These are phyloP conservation scores for Mustela lutreola DNA, from an alignment of 2,113 vertebrate genomes.

Conservation along the genomic window DNA sequence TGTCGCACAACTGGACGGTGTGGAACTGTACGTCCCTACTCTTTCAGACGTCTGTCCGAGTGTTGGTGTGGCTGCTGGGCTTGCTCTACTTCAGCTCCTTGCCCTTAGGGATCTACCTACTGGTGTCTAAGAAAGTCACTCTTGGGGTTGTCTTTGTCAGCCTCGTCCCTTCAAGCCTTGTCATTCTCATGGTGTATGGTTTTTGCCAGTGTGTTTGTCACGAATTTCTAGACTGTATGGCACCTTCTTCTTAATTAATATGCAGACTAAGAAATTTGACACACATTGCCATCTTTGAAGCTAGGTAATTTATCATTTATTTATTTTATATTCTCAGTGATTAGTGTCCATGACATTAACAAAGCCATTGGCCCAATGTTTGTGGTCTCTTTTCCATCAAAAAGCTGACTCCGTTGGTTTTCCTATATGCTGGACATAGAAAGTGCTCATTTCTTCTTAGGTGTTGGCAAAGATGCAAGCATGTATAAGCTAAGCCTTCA, in stretches of 20 bases:
- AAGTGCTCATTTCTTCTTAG: not conserved
- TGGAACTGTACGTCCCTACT: constrained; percentile 95
- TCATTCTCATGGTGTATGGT: constrained; percentile 95
- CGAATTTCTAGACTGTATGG: constrained; percentile 94
- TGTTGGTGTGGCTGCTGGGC: constrained; percentile 95
- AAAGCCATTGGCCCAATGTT: constrained; percentile 54
- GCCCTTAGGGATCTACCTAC: constrained; percentile 96
- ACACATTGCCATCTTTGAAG: constrained; percentile 69
- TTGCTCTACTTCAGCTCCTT: constrained; percentile 97
- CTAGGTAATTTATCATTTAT: constrained; percentile 55
- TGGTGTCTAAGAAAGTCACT: constrained; percentile 95
- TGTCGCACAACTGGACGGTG: constrained; percentile 93
- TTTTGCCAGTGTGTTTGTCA: constrained; percentile 96
- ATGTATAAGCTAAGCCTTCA: not conserved
- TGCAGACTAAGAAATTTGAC: constrained; percentile 57
- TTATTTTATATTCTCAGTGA: constrained; percentile 74
- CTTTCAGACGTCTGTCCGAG: constrained; percentile 94
- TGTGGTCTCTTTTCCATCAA: constrained; percentile 39
- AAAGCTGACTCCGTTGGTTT: not conserved
- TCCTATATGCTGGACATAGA: constrained; percentile 52
- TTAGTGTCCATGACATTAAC: constrained; percentile 28
- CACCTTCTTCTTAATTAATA: constrained; percentile 88
- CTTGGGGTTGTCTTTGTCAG: constrained; percentile 95
- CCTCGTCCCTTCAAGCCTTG: constrained; percentile 95
- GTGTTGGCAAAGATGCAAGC: constrained; percentile 61